These are phyloP conservation scores for Phortica variegata DNA, from an alignment of 1,140 invertebrate species.

Conservation along the genomic window DNA sequence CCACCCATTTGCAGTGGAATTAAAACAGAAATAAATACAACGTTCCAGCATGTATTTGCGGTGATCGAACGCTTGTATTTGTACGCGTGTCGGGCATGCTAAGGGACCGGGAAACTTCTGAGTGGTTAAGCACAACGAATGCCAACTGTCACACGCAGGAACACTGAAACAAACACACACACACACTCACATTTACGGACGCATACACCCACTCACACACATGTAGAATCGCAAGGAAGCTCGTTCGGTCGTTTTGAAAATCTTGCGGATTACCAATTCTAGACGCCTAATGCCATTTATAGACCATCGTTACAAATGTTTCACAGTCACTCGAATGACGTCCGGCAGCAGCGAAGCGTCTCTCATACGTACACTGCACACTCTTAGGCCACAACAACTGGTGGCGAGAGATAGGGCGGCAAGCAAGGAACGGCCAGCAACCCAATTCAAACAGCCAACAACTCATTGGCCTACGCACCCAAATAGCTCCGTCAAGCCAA, in stretches of 20 bases:
- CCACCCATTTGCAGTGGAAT: conserved; percentile 53
- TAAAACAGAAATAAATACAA: conserved; percentile 11
- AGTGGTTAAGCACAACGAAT: too few relatives aligned
- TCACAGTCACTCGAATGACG: conserved; percentile 25
- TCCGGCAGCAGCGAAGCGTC: background rate
- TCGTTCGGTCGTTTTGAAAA: conserved; percentile 32
- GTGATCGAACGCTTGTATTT: too few relatives aligned
- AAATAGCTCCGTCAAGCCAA: too few relatives aligned
- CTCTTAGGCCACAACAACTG: background rate
- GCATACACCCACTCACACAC: conserved; percentile 1
- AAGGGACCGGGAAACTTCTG: too few relatives aligned
- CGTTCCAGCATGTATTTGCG: too few relatives aligned
- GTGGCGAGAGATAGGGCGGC: too few relatives aligned
- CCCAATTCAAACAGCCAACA: conserved; percentile 9
- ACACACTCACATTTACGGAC: conserved; percentile 3
- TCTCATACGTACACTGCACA: background rate
- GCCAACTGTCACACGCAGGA: background rate
- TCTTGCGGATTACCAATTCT: conserved; percentile 53
- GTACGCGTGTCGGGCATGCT: too few relatives aligned
- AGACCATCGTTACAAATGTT: conserved; percentile 51
- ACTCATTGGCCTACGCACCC: conserved; percentile 30
- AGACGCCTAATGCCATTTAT: conserved; percentile 54
- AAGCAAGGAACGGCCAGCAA: too few relatives aligned
- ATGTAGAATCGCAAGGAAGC: conserved; percentile 5
- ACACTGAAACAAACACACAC: conserved; percentile 3